Evolutionary conservation across 2,797 vertebrate species (phyloP).

Genomic region (Thunnus albacares): DNA sequence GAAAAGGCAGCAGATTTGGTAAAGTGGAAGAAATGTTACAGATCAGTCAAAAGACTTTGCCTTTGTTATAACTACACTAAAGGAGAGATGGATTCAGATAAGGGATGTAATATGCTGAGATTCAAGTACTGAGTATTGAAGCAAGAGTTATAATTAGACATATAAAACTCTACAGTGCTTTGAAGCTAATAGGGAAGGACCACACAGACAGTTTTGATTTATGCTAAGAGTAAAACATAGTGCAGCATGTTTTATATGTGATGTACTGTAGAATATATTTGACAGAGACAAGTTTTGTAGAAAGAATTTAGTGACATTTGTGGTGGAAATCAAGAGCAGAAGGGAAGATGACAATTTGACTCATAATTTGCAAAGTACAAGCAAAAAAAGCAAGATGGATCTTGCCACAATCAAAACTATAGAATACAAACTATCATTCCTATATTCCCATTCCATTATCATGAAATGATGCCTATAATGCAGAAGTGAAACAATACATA

Average conservation of each 20-base stretch:
- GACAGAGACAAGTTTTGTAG: neutral
- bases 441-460: neutral
- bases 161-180: too few relatives aligned
- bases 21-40: neutral
- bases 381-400: neutral
- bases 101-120: conserved; percentile 6
- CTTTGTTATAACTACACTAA: neutral
- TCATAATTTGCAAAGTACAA: neutral
- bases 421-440: conserved; percentile 1
- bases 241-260: neutral
- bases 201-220: neutral
- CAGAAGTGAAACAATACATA: conserved; percentile 27
- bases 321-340: neutral
- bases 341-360: neutral
- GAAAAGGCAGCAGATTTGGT: neutral
- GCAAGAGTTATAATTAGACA: neutral
- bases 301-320: conserved; percentile 1
- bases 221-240: neutral
- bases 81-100: neutral
- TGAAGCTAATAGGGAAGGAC: too few relatives aligned
- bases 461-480: conserved; percentile 17
- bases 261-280: neutral
- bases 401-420: neutral
- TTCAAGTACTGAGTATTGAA: too few relatives aligned
- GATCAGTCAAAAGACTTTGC: too few relatives aligned